A percentile compares a stretch with the other conserved stretches of the same genome.
Evolutionary conservation across 1,140 invertebrate genomes (phyloP).

Genomic region (Episyrphus balteatus): DNA sequence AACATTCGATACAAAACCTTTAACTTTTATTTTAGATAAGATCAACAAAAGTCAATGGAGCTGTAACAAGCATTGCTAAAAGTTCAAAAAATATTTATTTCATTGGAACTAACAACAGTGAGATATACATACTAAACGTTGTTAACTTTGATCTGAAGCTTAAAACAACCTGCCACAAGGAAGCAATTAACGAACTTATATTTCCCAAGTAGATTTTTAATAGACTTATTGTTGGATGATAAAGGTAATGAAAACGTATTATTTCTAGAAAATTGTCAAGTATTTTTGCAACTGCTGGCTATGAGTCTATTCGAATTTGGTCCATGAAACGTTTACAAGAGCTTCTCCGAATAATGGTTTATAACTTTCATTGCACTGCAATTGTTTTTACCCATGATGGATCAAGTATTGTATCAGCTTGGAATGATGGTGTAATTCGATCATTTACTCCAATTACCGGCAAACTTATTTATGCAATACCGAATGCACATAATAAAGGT

Average conservation of each 20-base stretch:
- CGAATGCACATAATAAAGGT: slow-evolving; percentile 78
- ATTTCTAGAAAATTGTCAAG: slow-evolving; percentile 55
- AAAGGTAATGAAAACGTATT: slow-evolving; percentile 7
- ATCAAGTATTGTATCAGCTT: slow-evolving; percentile 63
- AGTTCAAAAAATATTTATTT: slow-evolving; percentile 46
- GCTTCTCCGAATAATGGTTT: slow-evolving; percentile 67
- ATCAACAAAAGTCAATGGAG: slow-evolving; percentile 45
- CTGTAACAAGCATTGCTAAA: slow-evolving; percentile 53
- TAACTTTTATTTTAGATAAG: slow-evolving; percentile 39
- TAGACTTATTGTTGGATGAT: neutral
- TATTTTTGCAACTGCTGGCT: slow-evolving; percentile 75
- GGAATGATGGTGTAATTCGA: slow-evolving; percentile 82
- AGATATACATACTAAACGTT: slow-evolving; percentile 72
- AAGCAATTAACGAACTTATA: slow-evolving; percentile 64
- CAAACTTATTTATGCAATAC: slow-evolving; percentile 63
- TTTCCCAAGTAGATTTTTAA: slow-evolving; percentile 62
- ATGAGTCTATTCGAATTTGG: slow-evolving; percentile 79
- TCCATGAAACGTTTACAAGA: slow-evolving; percentile 61
- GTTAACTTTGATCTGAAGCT: slow-evolving; percentile 55
- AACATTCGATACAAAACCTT: neutral
- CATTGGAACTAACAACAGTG: slow-evolving; percentile 63
- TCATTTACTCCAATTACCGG: slow-evolving; percentile 76
- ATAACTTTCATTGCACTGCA: slow-evolving; percentile 74
- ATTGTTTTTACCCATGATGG: slow-evolving; percentile 69
- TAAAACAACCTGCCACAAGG: slow-evolving; percentile 69